phyloP scores from a whole-genome alignment of 2,113 vertebrate species.

The Aspidoscelis tigris region DNA sequence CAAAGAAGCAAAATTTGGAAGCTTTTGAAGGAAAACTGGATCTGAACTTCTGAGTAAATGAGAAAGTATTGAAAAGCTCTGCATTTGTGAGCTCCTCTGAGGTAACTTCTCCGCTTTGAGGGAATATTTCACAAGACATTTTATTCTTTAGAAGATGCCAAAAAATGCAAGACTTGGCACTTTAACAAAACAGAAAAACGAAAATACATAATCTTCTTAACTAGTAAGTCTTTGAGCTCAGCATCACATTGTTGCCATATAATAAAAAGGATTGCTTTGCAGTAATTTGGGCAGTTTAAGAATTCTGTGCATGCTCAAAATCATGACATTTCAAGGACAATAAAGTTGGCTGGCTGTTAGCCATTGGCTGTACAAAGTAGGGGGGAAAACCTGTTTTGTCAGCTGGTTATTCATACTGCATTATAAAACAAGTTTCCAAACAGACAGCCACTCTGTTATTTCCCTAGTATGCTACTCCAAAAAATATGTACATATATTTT shows the following conservation, averaged over 20 bases:
- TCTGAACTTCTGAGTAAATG: conserved; percentile 68
- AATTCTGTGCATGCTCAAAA: conserved; percentile 75
- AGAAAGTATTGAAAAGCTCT: conserved; percentile 68
- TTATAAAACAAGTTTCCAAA: conserved; percentile 76
- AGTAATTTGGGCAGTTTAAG: conserved; percentile 75
- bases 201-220: conserved; percentile 80
- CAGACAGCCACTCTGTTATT: conserved; percentile 70
- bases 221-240: conserved; percentile 75
- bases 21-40: conserved; percentile 68
- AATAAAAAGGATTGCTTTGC: conserved; percentile 77
- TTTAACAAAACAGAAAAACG: conserved; percentile 75
- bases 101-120: conserved; percentile 69
- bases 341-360: conserved; percentile 75
- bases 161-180: conserved; percentile 74
- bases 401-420: conserved; percentile 72
- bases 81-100: conserved; percentile 70
- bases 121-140: conserved; percentile 76
- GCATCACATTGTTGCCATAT: conserved; percentile 73
- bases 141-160: conserved; percentile 76
- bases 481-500: conserved; percentile 64
- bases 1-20: conserved; percentile 68
- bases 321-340: conserved; percentile 78
- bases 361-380: conserved; percentile 69
- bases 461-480: conserved; percentile 66
- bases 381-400: conserved; percentile 60